Evolutionary conservation across 2,888 invertebrate species (phyloP), one percentile per base, ranked within the genome.

Genomic region (Stenolophus ochropezus): DNA sequence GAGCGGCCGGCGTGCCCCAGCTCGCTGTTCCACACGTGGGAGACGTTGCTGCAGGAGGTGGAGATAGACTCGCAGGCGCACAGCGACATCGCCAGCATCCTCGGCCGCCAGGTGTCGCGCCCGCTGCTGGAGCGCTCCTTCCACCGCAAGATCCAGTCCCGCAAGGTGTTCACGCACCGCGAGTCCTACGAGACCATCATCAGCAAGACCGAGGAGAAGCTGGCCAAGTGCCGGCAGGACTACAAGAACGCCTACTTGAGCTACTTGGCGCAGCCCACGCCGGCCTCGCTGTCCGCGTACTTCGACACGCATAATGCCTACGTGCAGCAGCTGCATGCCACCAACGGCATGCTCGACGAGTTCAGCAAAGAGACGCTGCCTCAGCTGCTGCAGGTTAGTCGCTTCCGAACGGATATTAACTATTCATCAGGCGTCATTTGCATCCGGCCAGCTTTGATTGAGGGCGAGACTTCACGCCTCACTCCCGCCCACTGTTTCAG

Each of bases 301-400:
- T 94, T 97, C 88, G 97, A 97, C 88, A 94, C 96, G 11, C 98
- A 98, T 91, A 98, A 98, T 90, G 95, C 94, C 84, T 98, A 98
- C 90, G 95, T 98, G 83, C 96, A 97, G 85, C 97, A 98, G 88
- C 90, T 98, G 84, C 95, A 96, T 85, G 96, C 97, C 61, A 96
- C 97, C 84, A 98, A 98, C 88, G 96, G 96, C 47, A 96, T 97
- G 94, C 92, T 97, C 85, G 97, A 97, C 86, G 94, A 96, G 87
- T 98, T 97, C 90, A 94, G 96, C 87, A 93, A 93, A 85, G 93
- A 95, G 86, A 96, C 96, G 82, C 91, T 98, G 86, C 98, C 98
- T 2, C 94, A 95, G 85, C 92, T 98, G 86, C 89, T 96, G 84
- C 94, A 95, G 93, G 96, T 95, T 88, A 89, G 85, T 58, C 16